Evolutionary conservation across 2,797 vertebrate species (phyloP), one percentile per base, ranked within the genome.

Genomic region (Pteropus rufus): DNA sequence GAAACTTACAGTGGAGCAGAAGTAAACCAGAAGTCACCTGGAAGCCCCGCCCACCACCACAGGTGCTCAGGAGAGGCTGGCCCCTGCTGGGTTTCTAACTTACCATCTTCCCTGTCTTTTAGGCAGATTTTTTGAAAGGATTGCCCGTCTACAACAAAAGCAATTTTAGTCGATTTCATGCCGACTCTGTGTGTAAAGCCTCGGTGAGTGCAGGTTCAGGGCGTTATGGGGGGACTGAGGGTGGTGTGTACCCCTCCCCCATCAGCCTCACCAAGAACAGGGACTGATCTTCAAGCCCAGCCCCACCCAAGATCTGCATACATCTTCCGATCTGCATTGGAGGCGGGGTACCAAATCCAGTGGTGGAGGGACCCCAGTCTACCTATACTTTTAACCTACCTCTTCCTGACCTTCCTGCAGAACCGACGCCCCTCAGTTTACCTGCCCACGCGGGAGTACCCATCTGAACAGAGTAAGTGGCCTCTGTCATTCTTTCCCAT

Each of bases 71-170:
- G 31, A 24, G 31, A 24, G 26, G 7, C n/a, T 4, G 10, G 26
- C n/a, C 26, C 1, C 18, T 70, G 29, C 62, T 36, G 36, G 16
- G 34, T 46, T 56, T 72, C 80, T 96, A 70, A 83, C 4, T 29
- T 4, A 26, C 39, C 16, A 0, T 64, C n/a, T 93, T 15, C 72
- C 58, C 4, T 98, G 56, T 92, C 88, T 97, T 98, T 16, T 88
- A 99, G 99, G 99, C 99, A 89, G 99, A 99, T 97, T 99, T 99
- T 98, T 98, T 99, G 98, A 99, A 99, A 98, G 99, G 99, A 49
- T 98, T 99, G 39, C 99, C 99, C 0, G 99, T 99, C 75, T 99
- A 99, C 98, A 99, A 99, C 98, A 99, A 99, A 98, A 99, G 98
- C 96, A 99, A 99, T 98, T 99, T 99, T 98, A 99, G 99, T 98